Evolutionary conservation across 53 echinoderm and acorn worm genomes (phyloP), one percentile per base, ranked within the genome.

Genomic region (Luidia sarsii): DNA sequence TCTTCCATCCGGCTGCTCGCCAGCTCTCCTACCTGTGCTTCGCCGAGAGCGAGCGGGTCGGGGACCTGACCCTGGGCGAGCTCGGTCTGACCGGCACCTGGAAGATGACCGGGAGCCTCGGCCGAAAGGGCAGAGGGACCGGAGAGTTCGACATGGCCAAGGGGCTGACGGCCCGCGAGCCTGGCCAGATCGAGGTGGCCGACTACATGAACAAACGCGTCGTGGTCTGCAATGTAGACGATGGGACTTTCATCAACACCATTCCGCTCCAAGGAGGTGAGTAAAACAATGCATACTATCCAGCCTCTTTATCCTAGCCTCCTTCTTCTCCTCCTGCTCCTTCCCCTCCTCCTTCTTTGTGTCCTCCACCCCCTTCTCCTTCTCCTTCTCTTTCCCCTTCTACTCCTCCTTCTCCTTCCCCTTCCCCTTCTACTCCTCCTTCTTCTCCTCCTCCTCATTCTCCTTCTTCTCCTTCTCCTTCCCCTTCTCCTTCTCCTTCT

Each of bases 151-250:
- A n/a, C 27, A 49, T 60, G 33, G 62, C 62, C 7, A 70, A 60
- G 27, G 71, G 51, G 24, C 38, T 70, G 13, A 50, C 83, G 33
- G 50, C 83, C 31, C 59, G 60, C 14, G 34, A 23, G 16, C 34
- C 64, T 11, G 71, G 71, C 49, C 18, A 51, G 33, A 57, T 61
- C 2, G 62, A 48, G 7, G 49, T 70, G 4, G 71, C 63, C 3
- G 71, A 70, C 36, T 34, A 33, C 71, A 50, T 55, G 23, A 49
- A 69, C 39, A 48, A 66, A 62, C 61, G 63, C 1, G 35, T 83
- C 32, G 59, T 50, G 8, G 50, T 71, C 4, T 70, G 39, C 61
- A n/a, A n/a, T n/a, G n/a, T n/a, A n/a, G n/a, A n/a, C n/a, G n/a
- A n/a, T n/a, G 39, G 29, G 11, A 57, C 23, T 14, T 61, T 49